Percentiles rank a stretch among this genome's conserved stretches.
phyloP scores from a whole-genome alignment of 2,797 vertebrate species.

The Cossypha polioptera region DNA sequence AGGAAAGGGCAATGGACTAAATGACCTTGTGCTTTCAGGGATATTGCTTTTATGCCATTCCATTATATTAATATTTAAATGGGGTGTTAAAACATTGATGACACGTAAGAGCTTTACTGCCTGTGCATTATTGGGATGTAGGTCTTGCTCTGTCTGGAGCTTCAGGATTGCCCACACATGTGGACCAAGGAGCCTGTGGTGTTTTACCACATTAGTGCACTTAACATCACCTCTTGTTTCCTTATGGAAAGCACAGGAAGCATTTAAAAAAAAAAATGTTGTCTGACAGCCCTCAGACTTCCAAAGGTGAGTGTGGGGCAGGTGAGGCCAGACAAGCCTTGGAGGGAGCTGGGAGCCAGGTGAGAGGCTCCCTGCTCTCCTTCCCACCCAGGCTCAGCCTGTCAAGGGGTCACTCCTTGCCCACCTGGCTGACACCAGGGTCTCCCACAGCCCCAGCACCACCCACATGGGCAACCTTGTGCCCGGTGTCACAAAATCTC shows the following conservation, averaged over 20 bases:
- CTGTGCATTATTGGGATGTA: not conserved
- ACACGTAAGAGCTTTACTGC: not conserved
- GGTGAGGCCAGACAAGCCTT: not conserved
- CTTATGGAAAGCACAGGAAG: not conserved
- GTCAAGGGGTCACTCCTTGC: accelerated
- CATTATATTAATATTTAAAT: conserved; percentile 23
- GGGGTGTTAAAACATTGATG: conserved; percentile 31
- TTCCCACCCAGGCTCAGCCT: accelerated
- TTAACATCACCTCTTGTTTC: not conserved
- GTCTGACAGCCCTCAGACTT: not conserved
- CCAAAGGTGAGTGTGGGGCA: not conserved
- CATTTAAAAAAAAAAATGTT: not conserved
- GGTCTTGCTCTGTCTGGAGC: not conserved
- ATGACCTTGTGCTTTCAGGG: not conserved
- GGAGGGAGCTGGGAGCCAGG: not conserved
- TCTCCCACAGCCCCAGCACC: not conserved
- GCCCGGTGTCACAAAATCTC: not conserved
- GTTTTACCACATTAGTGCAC: not conserved
- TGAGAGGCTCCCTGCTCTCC: not conserved
- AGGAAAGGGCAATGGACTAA: not conserved
- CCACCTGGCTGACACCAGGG: accelerated
- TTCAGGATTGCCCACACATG: not conserved
- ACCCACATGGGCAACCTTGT: not conserved
- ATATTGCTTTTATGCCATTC: not conserved
- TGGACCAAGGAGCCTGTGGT: not conserved